Conservation (phyloP, 2,888 invertebrate genomes). For the Onthophagus sagittarius region DNA sequence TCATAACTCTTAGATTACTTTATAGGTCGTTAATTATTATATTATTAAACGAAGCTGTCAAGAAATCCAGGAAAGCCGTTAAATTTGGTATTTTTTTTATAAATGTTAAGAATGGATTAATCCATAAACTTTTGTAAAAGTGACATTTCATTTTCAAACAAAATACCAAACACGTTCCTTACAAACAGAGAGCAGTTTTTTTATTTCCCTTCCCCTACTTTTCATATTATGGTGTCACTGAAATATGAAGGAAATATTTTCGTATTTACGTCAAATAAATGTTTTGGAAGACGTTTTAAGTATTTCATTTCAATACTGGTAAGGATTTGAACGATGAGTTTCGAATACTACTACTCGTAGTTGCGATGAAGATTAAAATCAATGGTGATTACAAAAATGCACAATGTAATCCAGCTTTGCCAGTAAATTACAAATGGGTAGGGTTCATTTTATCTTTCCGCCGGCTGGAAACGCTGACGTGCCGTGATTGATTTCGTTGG, state of each 20-base stretch:
- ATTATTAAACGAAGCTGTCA: not conserved
- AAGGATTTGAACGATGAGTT: not conserved
- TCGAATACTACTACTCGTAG: not conserved
- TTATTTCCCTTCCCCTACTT: not conserved
- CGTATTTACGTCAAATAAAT: not conserved
- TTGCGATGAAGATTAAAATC: not conserved
- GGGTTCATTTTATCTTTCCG: conserved; percentile 9
- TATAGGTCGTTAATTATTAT: not conserved
- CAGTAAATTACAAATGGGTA: conserved; percentile 37
- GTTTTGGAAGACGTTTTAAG: not conserved
- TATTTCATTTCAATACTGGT: not conserved
- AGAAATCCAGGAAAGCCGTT: not conserved
- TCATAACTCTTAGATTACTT: not conserved
- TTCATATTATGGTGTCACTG: not conserved
- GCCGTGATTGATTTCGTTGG: conserved; percentile 5
- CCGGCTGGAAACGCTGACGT: conserved; percentile 2
- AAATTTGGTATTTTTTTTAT: no score
- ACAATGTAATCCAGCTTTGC: conserved; percentile 5
- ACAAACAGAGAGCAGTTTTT: not conserved
- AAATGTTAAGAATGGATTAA: no score
- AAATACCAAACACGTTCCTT: not conserved
- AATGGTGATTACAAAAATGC: not conserved
- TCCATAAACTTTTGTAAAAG: no score
- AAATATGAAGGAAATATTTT: not conserved
- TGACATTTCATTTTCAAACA: not conserved